Evolutionary conservation across 2,888 invertebrate species (phyloP), one percentile per base, ranked within the genome.

Genomic region (Lasioglossum villosulum): DNA sequence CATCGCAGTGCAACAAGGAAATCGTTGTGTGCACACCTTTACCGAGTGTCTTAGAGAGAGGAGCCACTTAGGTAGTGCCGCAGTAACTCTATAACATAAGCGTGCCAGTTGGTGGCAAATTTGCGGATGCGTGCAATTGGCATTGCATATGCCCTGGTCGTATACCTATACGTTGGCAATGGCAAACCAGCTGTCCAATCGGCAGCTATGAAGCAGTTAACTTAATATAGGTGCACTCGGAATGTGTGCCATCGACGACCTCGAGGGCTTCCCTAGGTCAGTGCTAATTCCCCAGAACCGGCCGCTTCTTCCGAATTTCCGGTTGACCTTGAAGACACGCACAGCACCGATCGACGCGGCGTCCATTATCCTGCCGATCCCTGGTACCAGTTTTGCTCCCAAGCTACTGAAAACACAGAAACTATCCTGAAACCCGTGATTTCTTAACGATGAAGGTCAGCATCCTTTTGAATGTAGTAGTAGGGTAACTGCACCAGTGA

Each of bases 81-180:
- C 52, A 89, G 94, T 92, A 93, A 93, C 92, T 94, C 93, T 92
- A 92, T 94, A 92, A 93, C 94, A 93, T 93, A 94, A 93, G 92
- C 94, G 92, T 94, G 93, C 90, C 94, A 92, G 94, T 94, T 94
- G 94, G 93, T 92, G 92, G 93, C 91, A 94, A 95, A 95, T 94
- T 94, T 94, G 95, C 95, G 95, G 95, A 95, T 95, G 95, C 94
- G 89, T 93, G 93, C 94, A 95, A 95, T 95, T 95, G 94, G 93
- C 93, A 92, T 93, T 92, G 93, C 89, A 91, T 91, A 90, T 90
- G 89, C 88, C 88, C 91, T 88, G 86, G 52, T 86, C 37, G 83
- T 86, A 86, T 79, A 91, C 85, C 87, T 91, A 91, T 90, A 89
- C 81, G 82, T 86, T 83, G 90, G 82, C 82, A 86, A 86, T 77